Conservation (phyloP, 2,888 invertebrate species). For the Latrodectus elegans region DNA sequence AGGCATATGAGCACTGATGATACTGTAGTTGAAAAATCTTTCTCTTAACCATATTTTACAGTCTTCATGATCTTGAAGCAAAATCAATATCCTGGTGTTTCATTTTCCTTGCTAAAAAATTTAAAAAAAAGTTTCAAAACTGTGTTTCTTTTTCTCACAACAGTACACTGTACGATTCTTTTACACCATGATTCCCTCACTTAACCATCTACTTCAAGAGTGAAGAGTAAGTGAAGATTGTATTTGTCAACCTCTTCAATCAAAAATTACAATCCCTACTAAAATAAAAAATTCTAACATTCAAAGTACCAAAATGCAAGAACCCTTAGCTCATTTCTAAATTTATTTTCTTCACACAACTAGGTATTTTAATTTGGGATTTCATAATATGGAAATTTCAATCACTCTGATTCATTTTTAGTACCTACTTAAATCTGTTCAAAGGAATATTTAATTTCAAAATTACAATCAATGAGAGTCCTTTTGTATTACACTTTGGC, state of each 20-base stretch:
- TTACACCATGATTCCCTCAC: background rate
- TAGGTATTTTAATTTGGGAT: too few relatives aligned
- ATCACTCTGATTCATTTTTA: too few relatives aligned
- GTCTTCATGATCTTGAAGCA: background rate
- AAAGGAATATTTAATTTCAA: too few relatives aligned
- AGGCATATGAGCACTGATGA: background rate
- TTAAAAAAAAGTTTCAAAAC: constrained; percentile 5
- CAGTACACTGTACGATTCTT: constrained; percentile 4
- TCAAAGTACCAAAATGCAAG: background rate
- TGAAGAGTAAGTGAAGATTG: background rate
- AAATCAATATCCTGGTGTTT: background rate
- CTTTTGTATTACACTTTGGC: too few relatives aligned
- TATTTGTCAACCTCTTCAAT: constrained; percentile 2
- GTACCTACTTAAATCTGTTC: too few relatives aligned
- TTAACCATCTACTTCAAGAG: constrained; percentile 5
- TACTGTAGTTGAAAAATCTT: constrained; percentile 2
- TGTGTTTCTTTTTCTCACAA: constrained; percentile 14
- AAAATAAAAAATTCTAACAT: constrained; percentile 1
- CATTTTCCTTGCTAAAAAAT: background rate
- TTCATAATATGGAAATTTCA: too few relatives aligned
- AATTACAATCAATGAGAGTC: too few relatives aligned
- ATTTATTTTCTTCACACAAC: too few relatives aligned
- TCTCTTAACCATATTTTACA: background rate
- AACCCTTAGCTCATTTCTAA: too few relatives aligned
- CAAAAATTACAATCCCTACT: background rate